Conservation (phyloP, 2,888 invertebrate species). For the Keiferia lycopersicella region DNA sequence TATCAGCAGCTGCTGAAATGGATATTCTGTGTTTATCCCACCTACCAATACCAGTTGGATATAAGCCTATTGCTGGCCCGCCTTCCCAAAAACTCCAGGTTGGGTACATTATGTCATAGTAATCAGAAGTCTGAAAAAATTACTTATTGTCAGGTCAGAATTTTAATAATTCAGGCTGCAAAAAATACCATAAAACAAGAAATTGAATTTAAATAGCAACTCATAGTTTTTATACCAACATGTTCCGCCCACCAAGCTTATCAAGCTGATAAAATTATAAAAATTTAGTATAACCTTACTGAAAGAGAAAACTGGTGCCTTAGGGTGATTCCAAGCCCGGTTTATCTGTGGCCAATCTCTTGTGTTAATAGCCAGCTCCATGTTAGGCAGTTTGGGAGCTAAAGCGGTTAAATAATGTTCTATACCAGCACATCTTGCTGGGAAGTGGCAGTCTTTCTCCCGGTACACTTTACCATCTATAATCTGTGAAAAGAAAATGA, state of each 20-base stretch:
- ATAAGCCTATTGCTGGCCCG: conserved; percentile 96
- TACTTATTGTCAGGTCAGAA: neutral
- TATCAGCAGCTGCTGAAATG: conserved; percentile 83
- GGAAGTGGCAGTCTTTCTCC: conserved; percentile 93
- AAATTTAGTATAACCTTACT: conserved; percentile 86
- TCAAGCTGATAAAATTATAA: neutral
- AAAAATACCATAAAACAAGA: too few relatives aligned
- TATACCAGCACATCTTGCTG: conserved; percentile 93
- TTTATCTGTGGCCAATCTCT: conserved; percentile 96
- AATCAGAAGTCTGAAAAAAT: conserved; percentile 82
- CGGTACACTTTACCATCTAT: conserved; percentile 90
- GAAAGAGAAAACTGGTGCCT: conserved; percentile 95
- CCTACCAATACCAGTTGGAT: conserved; percentile 95
- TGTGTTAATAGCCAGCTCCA: conserved; percentile 94
- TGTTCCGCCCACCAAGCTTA: neutral
- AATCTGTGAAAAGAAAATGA: conserved; percentile 85
- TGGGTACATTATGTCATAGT: conserved; percentile 96
- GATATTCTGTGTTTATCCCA: conserved; percentile 93
- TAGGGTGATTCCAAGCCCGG: conserved; percentile 78
- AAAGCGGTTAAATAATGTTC: conserved; percentile 92
- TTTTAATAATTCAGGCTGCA: too few relatives aligned
- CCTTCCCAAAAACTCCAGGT: conserved; percentile 99
- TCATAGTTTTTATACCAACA: neutral
- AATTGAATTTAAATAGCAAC: neutral
- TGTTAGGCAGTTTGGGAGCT: conserved; percentile 86